Evolutionary conservation across 2,797 vertebrate species (phyloP), one percentile per base, ranked within the genome.

Genomic region (Sandelia bainsii): DNA sequence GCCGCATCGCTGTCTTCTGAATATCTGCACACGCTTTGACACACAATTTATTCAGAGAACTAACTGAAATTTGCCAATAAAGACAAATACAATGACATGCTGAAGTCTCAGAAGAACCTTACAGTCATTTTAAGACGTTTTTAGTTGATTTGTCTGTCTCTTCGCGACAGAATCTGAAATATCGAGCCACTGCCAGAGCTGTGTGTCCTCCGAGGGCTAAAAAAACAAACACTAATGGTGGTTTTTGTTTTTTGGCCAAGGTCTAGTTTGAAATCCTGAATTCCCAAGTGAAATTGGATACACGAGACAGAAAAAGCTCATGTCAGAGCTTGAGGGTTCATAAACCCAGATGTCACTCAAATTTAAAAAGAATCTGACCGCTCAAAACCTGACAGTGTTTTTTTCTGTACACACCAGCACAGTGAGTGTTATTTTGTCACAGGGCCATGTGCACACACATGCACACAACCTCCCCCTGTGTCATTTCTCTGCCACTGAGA

Each of bases 311-410:
- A 76, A 59, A 62, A 62, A 53, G 59, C 77, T 73, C 49, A 48
- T 61, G 80, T 74, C 75, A 76, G 60, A 76, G 62, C 67, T 54
- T 9, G 60, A 69, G 56, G 44, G 60, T 70, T 83, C 70, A 77
- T 77, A 68, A 77, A 79, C 48, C 65, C 52, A 75, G 48, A 68
- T 54, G 72, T 48, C 64, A 79, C 66, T 81, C 71, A 67, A 70
- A 53, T 70, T 57, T 67, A 34, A 77, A 74, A 72, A 63, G 51
- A 72, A 49, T 10, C 48, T 58, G 39, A 65, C 77, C 44, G 29
- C 42, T 70, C 8, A 0, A 58, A 45, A 59, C 40, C 56, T 39
- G 25, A 39, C 11, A n/a, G 6, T 7, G 22, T 54, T 49, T 42
- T 19, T 37, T 27, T 52, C 12, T 45, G 25, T 34, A 42, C n/a